Base-by-base conservation (phyloP, 2,888 invertebrate genomes). In the Diaperis boleti region DNA sequence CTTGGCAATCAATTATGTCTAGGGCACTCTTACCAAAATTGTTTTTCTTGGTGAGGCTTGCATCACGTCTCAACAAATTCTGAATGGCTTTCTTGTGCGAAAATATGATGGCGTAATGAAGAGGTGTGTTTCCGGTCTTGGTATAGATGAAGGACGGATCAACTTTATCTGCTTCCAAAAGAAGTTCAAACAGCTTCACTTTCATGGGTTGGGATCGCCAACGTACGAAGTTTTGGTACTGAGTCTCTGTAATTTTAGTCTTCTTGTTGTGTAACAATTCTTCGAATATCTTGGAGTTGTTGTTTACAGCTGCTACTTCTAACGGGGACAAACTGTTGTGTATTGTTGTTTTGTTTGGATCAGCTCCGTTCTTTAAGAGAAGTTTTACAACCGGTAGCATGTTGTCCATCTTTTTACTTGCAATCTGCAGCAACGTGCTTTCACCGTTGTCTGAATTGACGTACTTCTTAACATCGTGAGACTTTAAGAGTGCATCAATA, bases 391-490 rank as follows among this genome's bases (percentile, higher is more conserved):
- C 22, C n/a, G 26, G 42, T 14, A 17, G 13, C 49, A 49, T 49
- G 10, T 17, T 35, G 15, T 55, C 47, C 10, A 17, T n/a, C 5
- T 26, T 39, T 39, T 49, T 47, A 3, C 8, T 18, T n/a, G n/a
- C n/a, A n/a, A n/a, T n/a, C 33, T 62, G 61, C 15, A 62, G 18
- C 31, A 62, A 31, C 8, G 61, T 62, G n/a, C 22, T 20, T 33
- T 55, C 61, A 3, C 45, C 41, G 7, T 39, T 22, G 6, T 47
- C 29, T 1, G 7, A n/a, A 33, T 62, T 26, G 7, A 29, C 26
- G 14, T 14, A 39, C n/a, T 47, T 39, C n/a, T 29, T 14, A 10
- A 55, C 13, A n/a, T 47, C 11, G 2, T n/a, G 6, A 11, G 39
- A 15, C 6, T 47, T n/a, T n/a, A 22, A 1, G 15, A 55, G 14